phyloP scores from a whole-genome alignment of 37 sponge, comb jelly and placozoan species.

The Mnemiopsis leidyi region DNA sequence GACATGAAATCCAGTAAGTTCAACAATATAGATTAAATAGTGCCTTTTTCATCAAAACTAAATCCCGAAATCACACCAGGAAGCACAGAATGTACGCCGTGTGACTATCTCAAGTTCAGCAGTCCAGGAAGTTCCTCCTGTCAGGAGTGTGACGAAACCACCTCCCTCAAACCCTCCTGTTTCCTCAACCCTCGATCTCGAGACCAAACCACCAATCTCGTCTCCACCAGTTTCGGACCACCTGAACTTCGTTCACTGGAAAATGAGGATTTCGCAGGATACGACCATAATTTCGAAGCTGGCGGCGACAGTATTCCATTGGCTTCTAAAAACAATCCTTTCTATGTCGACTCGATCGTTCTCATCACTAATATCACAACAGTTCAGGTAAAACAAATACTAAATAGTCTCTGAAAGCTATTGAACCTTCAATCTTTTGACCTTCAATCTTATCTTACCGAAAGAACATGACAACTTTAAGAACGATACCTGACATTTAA shows the following conservation, averaged over 20 bases:
- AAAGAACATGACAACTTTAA: too few relatives aligned
- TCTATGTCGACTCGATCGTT: neutral
- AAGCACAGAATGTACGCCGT: constrained; percentile 8
- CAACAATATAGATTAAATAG: too few relatives aligned
- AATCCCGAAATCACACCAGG: too few relatives aligned
- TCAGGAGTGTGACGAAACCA: neutral
- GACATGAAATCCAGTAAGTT: too few relatives aligned
- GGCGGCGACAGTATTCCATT: neutral
- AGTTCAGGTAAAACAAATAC: too few relatives aligned
- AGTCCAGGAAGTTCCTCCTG: neutral
- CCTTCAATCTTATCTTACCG: too few relatives aligned
- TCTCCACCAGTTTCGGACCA: neutral
- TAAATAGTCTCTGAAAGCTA: too few relatives aligned
- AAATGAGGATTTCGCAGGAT: neutral
- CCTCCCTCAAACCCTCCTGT: neutral
- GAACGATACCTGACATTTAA: neutral
- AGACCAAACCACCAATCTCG: neutral
- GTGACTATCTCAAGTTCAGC: constrained; percentile 41
- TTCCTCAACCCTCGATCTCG: neutral
- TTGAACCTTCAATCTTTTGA: too few relatives aligned
- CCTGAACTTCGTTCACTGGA: neutral
- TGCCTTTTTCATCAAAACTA: too few relatives aligned
- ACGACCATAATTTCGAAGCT: too few relatives aligned
- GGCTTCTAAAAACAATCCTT: neutral
- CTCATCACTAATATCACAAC: neutral